phyloP scores from a whole-genome alignment of 2,888 invertebrate species.

The Sussaba pulchella region DNA sequence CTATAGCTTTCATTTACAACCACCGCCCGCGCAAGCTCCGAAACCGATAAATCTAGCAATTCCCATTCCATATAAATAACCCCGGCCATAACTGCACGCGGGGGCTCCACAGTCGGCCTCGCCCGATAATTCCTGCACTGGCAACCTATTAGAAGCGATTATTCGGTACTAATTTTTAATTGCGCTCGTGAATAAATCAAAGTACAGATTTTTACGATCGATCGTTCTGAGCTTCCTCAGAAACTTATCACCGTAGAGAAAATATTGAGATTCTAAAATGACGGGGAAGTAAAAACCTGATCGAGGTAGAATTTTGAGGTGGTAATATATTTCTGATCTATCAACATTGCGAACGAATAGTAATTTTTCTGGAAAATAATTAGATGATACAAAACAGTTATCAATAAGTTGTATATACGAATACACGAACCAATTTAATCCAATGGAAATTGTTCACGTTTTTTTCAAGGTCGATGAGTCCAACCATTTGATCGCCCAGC shows the following conservation, averaged over 20 bases:
- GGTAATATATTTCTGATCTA: neutral
- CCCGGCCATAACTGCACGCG: constrained; percentile 49
- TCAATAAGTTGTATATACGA: no score
- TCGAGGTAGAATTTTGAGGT: neutral
- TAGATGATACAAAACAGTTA: no score
- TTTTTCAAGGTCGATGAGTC: no score
- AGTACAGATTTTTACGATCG: neutral
- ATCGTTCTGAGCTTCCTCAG: neutral
- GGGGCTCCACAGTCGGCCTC: constrained; percentile 7
- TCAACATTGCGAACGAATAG: no score
- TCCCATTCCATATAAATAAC: constrained; percentile 60
- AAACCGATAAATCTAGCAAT: constrained; percentile 55
- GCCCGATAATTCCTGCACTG: constrained; percentile 21
- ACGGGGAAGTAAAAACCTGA: neutral
- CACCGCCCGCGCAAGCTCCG: constrained; percentile 57
- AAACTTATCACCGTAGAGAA: neutral
- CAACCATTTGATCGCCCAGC: no score
- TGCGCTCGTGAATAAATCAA: constrained; percentile 33
- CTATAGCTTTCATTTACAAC: constrained; percentile 57
- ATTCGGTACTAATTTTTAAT: constrained; percentile 50
- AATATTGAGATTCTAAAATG: neutral
- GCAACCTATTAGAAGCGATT: constrained; percentile 37
- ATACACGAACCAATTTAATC: no score
- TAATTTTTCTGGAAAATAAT: no score
- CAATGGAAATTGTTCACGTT: no score